Percentiles rank a stretch among this genome's conserved stretches.
Evolutionary conservation across 1,140 invertebrate genomes (phyloP).

Genomic region (Maniola jurtina): DNA sequence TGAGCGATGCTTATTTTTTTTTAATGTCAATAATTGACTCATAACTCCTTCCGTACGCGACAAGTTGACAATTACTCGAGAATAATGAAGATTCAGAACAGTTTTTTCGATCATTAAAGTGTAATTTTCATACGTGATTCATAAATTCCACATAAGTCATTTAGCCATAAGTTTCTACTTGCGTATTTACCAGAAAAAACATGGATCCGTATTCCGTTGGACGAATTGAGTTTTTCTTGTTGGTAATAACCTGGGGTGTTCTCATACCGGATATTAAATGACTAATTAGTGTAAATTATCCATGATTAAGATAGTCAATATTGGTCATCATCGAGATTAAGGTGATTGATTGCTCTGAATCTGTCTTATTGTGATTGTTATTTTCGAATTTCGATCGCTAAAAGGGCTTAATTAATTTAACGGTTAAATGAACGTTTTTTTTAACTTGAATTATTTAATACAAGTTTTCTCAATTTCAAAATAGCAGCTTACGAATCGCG

Average conservation of each 20-base stretch:
- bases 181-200: constrained; percentile 18
- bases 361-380: neutral
- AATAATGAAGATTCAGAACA: constrained; percentile 19
- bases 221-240: constrained; percentile 10
- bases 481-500: too few relatives aligned
- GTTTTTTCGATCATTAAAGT: constrained; percentile 17
- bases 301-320: too few relatives aligned
- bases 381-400: neutral
- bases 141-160: constrained; percentile 13
- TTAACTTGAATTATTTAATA: too few relatives aligned
- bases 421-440: too few relatives aligned
- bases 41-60: constrained; percentile 4
- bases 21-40: constrained; percentile 10
- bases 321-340: neutral
- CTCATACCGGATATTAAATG: constrained; percentile 15
- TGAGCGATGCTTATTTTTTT: neutral
- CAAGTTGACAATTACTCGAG: constrained; percentile 1
- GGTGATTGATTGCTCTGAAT: neutral
- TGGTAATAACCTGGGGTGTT: constrained; percentile 9
- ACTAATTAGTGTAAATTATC: constrained; percentile 18
- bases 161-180: constrained; percentile 7
- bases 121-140: constrained; percentile 17
- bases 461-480: too few relatives aligned
- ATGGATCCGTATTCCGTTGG: neutral
- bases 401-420: neutral